These are phyloP conservation scores for Panopea generosa DNA, from an alignment of 2,888 invertebrate genomes.

Conservation along the genomic window DNA sequence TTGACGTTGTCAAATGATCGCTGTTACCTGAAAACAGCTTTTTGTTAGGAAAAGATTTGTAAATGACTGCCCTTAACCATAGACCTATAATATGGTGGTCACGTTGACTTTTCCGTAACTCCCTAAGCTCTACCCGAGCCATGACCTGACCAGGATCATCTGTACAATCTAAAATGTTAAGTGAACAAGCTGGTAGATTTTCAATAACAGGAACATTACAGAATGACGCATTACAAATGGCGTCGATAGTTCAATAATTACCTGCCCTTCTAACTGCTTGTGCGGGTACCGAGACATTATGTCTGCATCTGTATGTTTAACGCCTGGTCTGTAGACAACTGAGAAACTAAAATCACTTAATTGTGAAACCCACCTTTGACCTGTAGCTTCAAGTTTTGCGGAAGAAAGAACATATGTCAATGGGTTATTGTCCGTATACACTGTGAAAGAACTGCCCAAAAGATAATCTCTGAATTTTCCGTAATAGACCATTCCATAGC, in stretches of 20 bases:
- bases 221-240: too few relatives aligned
- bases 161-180: too few relatives aligned
- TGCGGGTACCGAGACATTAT: too few relatives aligned
- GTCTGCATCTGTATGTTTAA: background rate
- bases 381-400: background rate
- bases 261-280: too few relatives aligned
- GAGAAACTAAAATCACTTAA: slow-evolving; percentile 8
- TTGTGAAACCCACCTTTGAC: slow-evolving; percentile 5
- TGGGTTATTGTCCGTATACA: slow-evolving; percentile 12
- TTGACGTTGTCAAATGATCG: slow-evolving; percentile 9
- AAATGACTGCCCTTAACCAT: background rate
- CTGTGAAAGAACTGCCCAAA: background rate
- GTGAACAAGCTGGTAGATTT: too few relatives aligned
- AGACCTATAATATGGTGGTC: background rate
- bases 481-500: slow-evolving; percentile 12
- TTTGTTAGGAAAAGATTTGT: background rate
- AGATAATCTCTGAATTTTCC: slow-evolving; percentile 15
- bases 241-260: too few relatives aligned
- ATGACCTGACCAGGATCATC: too few relatives aligned
- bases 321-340: slow-evolving; percentile 1
- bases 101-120: too few relatives aligned
- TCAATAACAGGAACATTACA: too few relatives aligned
- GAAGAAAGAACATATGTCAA: slow-evolving; percentile 6
- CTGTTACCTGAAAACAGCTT: background rate
- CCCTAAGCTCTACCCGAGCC: too few relatives aligned